Evolutionary conservation across 2,888 invertebrate genomes (phyloP).

Genomic region (Mesopsocus fuscifrons): DNA sequence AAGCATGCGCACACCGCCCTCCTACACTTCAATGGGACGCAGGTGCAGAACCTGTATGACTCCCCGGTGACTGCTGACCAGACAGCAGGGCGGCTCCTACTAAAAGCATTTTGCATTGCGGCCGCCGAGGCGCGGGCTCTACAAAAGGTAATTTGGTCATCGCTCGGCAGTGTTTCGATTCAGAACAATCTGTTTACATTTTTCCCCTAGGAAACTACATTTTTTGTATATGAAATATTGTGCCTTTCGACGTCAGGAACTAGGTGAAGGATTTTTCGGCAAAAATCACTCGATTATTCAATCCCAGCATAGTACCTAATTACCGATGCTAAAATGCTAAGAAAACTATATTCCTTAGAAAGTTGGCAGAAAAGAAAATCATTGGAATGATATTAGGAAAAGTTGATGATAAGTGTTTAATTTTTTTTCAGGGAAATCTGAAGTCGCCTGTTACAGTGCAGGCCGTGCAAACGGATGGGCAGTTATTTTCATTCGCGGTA

Average conservation of each 20-base stretch:
- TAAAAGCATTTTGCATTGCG: slow-evolving; percentile 60
- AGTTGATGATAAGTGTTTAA: too few relatives aligned
- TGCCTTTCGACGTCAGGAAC: too few relatives aligned
- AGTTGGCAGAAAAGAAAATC: too few relatives aligned
- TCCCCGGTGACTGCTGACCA: slow-evolving; percentile 45
- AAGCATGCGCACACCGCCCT: slow-evolving; percentile 60
- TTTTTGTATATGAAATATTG: too few relatives aligned
- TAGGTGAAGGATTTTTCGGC: neutral
- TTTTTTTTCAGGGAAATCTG: neutral
- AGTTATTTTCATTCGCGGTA: slow-evolving; percentile 58
- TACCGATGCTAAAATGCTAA: too few relatives aligned
- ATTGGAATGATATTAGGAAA: too few relatives aligned
- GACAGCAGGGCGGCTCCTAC: slow-evolving; percentile 43
- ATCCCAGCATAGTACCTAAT: too few relatives aligned
- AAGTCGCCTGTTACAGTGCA: slow-evolving; percentile 57
- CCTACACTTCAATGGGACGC: slow-evolving; percentile 41
- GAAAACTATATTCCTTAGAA: too few relatives aligned
- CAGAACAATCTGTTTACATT: too few relatives aligned
- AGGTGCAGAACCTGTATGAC: slow-evolving; percentile 47
- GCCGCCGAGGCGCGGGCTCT: slow-evolving; percentile 51
- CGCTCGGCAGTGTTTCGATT: too few relatives aligned
- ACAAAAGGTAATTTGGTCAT: slow-evolving; percentile 39
- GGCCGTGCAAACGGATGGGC: slow-evolving; percentile 62
- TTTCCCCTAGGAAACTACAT: too few relatives aligned
- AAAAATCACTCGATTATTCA: too few relatives aligned